Base-by-base conservation (phyloP, 2,888 invertebrate species). In the Saturnia japonica region DNA sequence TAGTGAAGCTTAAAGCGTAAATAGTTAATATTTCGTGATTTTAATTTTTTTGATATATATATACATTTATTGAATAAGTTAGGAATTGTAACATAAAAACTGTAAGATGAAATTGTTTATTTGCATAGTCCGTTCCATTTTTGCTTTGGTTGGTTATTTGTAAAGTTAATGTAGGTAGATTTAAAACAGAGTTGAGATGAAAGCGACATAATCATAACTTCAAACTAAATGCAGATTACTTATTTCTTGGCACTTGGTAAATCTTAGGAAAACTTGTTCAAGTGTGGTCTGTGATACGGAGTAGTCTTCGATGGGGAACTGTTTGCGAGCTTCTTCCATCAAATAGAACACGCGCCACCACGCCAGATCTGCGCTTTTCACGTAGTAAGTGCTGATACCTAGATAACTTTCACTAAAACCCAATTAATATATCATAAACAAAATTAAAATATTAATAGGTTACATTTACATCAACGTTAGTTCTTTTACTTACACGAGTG, bases 281-380 rank as follows among this genome's bases (percentile, higher is more conserved):
- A 97, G 91, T 1, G 97, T 96, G 0, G 97, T 97, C 87, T 97
- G 97, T 64, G 96, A 96, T 16, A 97, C 95, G 9, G 96, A 96
- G 86, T 97, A 97, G 85, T 97, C 97, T 78, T 96, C 96, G 54
- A 97, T 94, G 69, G 95, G 94, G 7, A 95, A 91, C n/a, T 81
- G 78, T 0, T 74, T 74, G 25, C 95, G 95, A 68, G 95, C 95
- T 0, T 86, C 82, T 81, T 97, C 96, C 95, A 97, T 95, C 3
- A 95, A 88, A 28, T 95, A 93, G 87, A 97, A 97, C 60, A 97
- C 94, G 47, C 91, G 86, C 78, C 96, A 96, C 96, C 97, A 96
- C 67, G 94, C 95, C 67, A 96, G 86, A 34, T 89, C 89, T 7
- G 85, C 84, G 78, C 95, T 94, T 74, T 94, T 90, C 75, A 97